Conservation (phyloP, 2,113 vertebrate species). For the Malurus elegans region DNA sequence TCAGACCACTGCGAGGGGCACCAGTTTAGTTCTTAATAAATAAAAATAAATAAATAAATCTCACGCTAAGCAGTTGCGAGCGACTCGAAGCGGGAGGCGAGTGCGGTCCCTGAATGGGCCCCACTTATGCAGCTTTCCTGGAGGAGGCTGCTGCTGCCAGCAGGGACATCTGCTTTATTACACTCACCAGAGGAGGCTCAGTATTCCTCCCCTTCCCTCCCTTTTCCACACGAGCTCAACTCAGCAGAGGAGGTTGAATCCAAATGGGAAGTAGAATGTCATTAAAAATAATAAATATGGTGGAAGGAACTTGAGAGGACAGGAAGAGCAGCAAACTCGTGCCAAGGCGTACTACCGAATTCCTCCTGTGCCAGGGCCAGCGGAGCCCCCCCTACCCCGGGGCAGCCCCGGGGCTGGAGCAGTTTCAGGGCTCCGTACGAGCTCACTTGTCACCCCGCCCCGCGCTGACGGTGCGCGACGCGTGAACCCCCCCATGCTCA, state of each 20-base stretch:
- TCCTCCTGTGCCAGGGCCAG: background rate
- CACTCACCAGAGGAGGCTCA: constrained; percentile 36
- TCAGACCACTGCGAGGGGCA: background rate
- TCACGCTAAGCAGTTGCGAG: constrained; percentile 55
- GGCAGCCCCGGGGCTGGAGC: background rate
- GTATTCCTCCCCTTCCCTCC: background rate
- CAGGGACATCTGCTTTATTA: constrained; percentile 73
- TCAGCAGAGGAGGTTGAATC: background rate
- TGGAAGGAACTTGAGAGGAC: background rate
- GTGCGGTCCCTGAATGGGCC: constrained; percentile 54
- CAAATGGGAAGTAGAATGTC: background rate
- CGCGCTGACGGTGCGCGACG: background rate
- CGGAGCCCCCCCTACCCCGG: background rate
- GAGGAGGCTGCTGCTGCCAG: constrained; percentile 66
- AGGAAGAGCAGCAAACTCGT: background rate
- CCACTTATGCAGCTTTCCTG: constrained; percentile 34
- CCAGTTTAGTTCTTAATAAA: background rate
- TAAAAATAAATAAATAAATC: background rate
- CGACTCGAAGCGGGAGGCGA: constrained; percentile 61
- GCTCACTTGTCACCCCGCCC: background rate
- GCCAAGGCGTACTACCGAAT: background rate
- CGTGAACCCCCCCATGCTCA: background rate
- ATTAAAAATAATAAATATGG: background rate
- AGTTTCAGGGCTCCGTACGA: background rate
- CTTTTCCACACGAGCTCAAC: background rate